These are phyloP conservation scores for Drosophila planitibia DNA, from an alignment of 2,888 invertebrate genomes.

Conservation along the genomic window DNA sequence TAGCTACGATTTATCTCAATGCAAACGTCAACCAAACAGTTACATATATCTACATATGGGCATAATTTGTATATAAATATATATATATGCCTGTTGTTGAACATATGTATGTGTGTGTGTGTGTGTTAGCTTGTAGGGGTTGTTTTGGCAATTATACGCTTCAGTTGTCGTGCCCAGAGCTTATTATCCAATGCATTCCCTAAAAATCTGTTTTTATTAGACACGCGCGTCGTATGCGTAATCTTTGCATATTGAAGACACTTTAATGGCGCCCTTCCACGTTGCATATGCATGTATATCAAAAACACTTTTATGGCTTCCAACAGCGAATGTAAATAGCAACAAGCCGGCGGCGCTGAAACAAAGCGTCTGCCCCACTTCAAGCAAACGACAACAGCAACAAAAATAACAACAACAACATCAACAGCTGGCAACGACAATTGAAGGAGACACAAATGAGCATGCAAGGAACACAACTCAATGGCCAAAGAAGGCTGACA, in stretches of 20 bases:
- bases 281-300: slow-evolving; percentile 38
- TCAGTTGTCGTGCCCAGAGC: slow-evolving; percentile 33
- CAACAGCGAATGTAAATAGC: slow-evolving; percentile 47
- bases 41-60: slow-evolving; percentile 9
- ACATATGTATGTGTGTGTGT: background rate
- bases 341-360: slow-evolving; percentile 42
- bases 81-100: background rate
- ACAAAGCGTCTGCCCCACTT: slow-evolving; percentile 54
- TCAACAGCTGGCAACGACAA: slow-evolving; percentile 61
- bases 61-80: background rate
- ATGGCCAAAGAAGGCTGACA: slow-evolving; percentile 49
- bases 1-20: slow-evolving; percentile 66
- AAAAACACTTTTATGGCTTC: slow-evolving; percentile 67
- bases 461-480: slow-evolving; percentile 75
- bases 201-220: slow-evolving; percentile 7
- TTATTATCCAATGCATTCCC: slow-evolving; percentile 44
- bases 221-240: slow-evolving; percentile 55
- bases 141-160: slow-evolving; percentile 9
- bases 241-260: slow-evolving; percentile 33
- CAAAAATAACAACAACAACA: slow-evolving; percentile 28
- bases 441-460: slow-evolving; percentile 79
- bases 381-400: slow-evolving; percentile 37
- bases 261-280: slow-evolving; percentile 32
- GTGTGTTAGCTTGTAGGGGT: slow-evolving; percentile 9
- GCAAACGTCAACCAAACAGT: slow-evolving; percentile 27